These are phyloP conservation scores for Thalassophryne amazonica DNA, from an alignment of 2,797 vertebrate species.

Conservation along the genomic window DNA sequence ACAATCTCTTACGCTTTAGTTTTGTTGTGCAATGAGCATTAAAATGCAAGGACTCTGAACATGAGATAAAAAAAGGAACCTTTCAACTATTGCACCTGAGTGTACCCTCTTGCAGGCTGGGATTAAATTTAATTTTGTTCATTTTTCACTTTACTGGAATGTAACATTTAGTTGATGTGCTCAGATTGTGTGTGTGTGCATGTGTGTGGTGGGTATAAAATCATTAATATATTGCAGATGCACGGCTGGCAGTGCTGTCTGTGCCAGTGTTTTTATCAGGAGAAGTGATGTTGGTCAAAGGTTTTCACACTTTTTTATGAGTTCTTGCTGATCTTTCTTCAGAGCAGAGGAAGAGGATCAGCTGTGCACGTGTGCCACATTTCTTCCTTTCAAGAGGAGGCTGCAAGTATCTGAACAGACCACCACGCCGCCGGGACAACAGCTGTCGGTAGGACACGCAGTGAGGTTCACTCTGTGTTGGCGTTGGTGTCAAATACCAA, in stretches of 20 bases:
- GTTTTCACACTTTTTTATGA: constrained; percentile 38
- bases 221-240: no score
- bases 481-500: no score
- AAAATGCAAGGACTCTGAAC: constrained; percentile 17
- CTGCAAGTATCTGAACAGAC: constrained; percentile 15
- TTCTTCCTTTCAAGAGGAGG: constrained; percentile 11
- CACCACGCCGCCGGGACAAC: neutral
- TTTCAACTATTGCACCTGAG: constrained; percentile 24
- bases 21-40: neutral
- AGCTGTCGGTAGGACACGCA: constrained; percentile 27
- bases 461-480: neutral
- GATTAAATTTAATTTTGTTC: neutral
- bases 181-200: no score
- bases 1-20: no score
- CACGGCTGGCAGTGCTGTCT: constrained; percentile 13
- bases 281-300: constrained; percentile 75
- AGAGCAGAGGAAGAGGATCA: constrained; percentile 42
- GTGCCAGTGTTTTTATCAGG: constrained; percentile 76
- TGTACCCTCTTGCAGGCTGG: neutral
- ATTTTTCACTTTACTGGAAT: no score
- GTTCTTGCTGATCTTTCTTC: constrained; percentile 12
- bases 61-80: constrained; percentile 11
- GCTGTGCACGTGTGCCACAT: constrained; percentile 4
- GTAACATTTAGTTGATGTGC: no score
- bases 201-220: no score